phyloP scores from a whole-genome alignment of 2,888 invertebrate genomes.

The Drosophila buzzatii region DNA sequence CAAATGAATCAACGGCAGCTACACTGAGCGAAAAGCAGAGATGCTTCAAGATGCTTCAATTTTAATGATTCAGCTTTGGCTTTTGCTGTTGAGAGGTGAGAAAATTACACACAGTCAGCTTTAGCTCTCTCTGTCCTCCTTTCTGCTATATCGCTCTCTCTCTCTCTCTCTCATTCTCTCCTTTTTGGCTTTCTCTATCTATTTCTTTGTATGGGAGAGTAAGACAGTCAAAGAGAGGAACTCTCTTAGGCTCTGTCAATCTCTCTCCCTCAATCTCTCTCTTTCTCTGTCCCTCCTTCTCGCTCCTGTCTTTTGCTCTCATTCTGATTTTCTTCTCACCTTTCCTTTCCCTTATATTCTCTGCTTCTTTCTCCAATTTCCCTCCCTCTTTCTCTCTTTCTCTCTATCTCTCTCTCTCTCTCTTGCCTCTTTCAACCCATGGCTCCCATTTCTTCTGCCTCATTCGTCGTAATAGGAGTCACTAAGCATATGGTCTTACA shows the following conservation, averaged over 20 bases:
- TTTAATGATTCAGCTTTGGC: neutral
- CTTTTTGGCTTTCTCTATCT: too few species aligned
- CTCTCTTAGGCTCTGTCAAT: too few species aligned
- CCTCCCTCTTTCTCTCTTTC: neutral
- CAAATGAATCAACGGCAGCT: constrained; percentile 24
- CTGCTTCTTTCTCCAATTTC: too few species aligned
- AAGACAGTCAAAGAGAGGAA: too few species aligned
- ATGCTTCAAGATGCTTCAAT: neutral
- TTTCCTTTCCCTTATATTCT: too few species aligned
- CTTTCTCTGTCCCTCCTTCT: too few species aligned
- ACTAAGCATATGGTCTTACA: neutral
- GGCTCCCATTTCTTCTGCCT: neutral
- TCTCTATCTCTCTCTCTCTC: neutral
- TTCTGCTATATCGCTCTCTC: neutral
- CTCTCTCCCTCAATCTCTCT: too few species aligned
- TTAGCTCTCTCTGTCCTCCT: too few species aligned
- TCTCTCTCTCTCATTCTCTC: neutral
- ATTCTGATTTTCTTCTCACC: too few species aligned
- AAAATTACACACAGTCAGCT: neutral
- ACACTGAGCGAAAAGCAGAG: constrained; percentile 33
- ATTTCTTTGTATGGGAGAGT: too few species aligned
- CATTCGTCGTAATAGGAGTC: neutral
- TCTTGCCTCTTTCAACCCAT: neutral
- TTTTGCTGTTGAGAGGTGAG: neutral
- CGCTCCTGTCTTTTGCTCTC: too few species aligned